Evolutionary conservation across 2,113 vertebrate species (phyloP).

Genomic region (Synchiropus splendidus): DNA sequence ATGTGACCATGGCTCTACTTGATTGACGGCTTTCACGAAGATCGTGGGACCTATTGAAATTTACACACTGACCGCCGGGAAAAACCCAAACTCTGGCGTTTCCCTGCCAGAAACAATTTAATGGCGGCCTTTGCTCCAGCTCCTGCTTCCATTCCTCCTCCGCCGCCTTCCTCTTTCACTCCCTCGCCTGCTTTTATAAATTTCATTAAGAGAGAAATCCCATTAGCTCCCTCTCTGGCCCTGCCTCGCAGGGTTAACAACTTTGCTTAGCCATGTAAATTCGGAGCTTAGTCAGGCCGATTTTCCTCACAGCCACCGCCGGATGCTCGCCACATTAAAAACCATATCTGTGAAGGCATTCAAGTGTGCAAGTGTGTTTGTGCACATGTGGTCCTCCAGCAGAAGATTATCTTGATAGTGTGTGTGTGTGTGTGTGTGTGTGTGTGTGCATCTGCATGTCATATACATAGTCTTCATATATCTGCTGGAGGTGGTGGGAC

Average conservation of each 20-base stretch:
- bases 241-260: slow-evolving; percentile 67
- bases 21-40: too few relatives aligned
- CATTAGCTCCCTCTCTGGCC: slow-evolving; percentile 63
- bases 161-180: slow-evolving; percentile 1
- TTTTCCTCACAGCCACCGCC: slow-evolving; percentile 50
- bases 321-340: slow-evolving; percentile 40
- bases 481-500: slow-evolving; percentile 22
- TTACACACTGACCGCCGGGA: not conserved
- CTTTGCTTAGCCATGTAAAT: slow-evolving; percentile 75
- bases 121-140: not conserved
- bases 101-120: slow-evolving; percentile 10
- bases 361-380: slow-evolving; percentile 29
- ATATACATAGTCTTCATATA: slow-evolving; percentile 38
- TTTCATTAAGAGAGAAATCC: slow-evolving; percentile 71
- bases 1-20: too few relatives aligned
- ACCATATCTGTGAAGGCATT: slow-evolving; percentile 55
- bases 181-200: slow-evolving; percentile 52
- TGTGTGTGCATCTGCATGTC: slow-evolving; percentile 19
- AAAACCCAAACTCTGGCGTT: not conserved
- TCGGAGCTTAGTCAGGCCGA: slow-evolving; percentile 71
- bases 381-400: slow-evolving; percentile 25
- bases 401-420: slow-evolving; percentile 44
- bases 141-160: slow-evolving; percentile 8
- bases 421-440: slow-evolving; percentile 7
- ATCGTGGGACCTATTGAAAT: not conserved